Conservation (phyloP, 2,888 invertebrate genomes). For the Rutpela maculata region DNA sequence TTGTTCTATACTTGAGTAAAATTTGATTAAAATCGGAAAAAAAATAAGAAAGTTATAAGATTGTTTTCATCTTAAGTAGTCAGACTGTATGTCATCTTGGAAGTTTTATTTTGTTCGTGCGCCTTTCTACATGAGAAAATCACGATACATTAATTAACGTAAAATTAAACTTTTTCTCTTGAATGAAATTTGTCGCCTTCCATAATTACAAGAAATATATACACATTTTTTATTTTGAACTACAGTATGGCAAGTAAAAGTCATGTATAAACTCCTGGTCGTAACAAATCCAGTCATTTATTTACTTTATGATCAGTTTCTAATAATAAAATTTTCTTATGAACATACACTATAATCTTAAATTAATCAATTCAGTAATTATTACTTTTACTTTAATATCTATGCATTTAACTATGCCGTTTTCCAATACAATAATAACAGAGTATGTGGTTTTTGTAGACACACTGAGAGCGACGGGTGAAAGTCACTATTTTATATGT, state of each 20-base stretch:
- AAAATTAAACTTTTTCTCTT: neutral
- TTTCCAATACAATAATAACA: slow-evolving; percentile 10
- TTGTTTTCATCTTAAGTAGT: too few species aligned
- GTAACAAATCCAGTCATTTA: neutral
- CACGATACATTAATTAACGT: neutral
- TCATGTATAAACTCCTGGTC: neutral
- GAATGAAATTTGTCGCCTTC: neutral
- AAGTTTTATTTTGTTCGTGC: too few species aligned
- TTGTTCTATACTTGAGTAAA: too few species aligned
- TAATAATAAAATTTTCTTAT: neutral
- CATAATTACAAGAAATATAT: neutral
- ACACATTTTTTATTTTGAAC: neutral
- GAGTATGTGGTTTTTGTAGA: neutral
- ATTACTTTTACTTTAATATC: slow-evolving; percentile 2
- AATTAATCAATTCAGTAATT: slow-evolving; percentile 4
- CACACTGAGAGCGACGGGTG: neutral
- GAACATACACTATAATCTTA: neutral
- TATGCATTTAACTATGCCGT: neutral
- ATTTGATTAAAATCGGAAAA: too few species aligned
- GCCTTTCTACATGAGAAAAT: neutral
- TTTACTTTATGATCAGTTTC: neutral
- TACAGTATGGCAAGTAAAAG: neutral
- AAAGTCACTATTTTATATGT: neutral
- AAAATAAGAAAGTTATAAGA: too few species aligned
- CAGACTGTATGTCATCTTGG: too few species aligned